These are phyloP conservation scores for Hylaeus anthracinus DNA, from an alignment of 1,140 invertebrate species.

Conservation along the genomic window DNA sequence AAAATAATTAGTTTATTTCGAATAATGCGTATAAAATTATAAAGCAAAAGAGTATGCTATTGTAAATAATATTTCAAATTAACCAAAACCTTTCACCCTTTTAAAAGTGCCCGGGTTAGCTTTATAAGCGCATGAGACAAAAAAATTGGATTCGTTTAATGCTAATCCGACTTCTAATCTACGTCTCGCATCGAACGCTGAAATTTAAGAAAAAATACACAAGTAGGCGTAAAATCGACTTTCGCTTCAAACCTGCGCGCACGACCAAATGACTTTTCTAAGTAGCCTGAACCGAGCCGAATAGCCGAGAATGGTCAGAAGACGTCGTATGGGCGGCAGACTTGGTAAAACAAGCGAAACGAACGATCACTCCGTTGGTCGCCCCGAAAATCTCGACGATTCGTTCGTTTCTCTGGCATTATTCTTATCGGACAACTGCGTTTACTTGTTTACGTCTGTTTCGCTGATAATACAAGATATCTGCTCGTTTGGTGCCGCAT, in stretches of 20 bases:
- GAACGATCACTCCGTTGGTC: not conserved
- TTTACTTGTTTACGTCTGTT: conserved; percentile 30
- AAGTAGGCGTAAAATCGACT: not conserved
- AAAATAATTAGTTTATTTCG: too few species aligned
- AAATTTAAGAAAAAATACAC: conserved; percentile 2
- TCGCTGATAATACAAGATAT: conserved; percentile 17
- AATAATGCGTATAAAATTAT: too few species aligned
- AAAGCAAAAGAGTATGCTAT: too few species aligned
- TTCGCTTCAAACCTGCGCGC: not conserved
- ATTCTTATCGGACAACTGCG: conserved; percentile 40
- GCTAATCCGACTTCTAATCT: not conserved
- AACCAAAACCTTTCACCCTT: too few species aligned
- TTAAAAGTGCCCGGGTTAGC: too few species aligned
- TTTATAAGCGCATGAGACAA: not conserved
- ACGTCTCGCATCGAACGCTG: too few species aligned
- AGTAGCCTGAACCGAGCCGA: not conserved
- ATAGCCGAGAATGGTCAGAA: conserved; percentile 5
- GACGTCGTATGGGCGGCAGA: conserved; percentile 58
- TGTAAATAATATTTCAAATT: too few species aligned
- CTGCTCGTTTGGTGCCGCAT: not conserved
- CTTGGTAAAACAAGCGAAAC: conserved; percentile 38
- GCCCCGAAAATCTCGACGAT: not conserved
- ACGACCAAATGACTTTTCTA: not conserved
- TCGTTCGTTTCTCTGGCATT: conserved; percentile 13
- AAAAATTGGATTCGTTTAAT: not conserved